These are phyloP conservation scores for Bombycilla garrulus DNA, from an alignment of 2,113 vertebrate genomes.

Conservation along the genomic window DNA sequence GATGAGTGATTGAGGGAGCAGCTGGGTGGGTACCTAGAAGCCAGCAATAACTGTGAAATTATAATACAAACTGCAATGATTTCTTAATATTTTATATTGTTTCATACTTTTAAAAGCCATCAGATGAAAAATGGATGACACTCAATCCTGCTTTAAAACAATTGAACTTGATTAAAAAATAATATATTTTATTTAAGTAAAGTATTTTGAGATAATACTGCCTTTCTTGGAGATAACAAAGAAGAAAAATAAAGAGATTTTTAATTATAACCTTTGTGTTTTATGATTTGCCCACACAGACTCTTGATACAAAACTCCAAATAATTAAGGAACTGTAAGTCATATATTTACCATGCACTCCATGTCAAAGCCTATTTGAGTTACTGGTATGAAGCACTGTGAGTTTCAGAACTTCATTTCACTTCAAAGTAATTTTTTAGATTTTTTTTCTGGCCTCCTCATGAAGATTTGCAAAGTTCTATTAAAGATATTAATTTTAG, in stretches of 20 bases:
- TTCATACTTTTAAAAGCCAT: neutral
- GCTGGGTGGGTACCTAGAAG: neutral
- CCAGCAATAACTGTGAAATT: neutral
- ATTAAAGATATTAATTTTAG: neutral
- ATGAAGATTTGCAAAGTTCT: neutral
- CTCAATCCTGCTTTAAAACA: neutral
- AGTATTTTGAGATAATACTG: neutral
- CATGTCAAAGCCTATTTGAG: neutral
- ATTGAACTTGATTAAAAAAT: neutral
- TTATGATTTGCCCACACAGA: neutral
- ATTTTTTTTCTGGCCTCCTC: neutral
- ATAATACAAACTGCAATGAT: neutral
- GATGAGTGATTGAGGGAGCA: accelerated
- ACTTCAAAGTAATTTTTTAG: neutral
- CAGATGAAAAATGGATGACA: neutral
- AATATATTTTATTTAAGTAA: neutral
- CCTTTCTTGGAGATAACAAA: neutral
- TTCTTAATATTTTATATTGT: neutral
- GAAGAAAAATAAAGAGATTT: neutral
- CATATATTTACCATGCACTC: neutral
- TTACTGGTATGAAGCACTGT: no score
- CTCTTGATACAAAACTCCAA: neutral
- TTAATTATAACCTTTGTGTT: neutral
- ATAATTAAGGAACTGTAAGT: neutral
- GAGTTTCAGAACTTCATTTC: neutral